Percentiles rank a stretch among this genome's conserved stretches.
phyloP scores from a whole-genome alignment of 1,140 invertebrate species.

The Monochamus saltuarius region DNA sequence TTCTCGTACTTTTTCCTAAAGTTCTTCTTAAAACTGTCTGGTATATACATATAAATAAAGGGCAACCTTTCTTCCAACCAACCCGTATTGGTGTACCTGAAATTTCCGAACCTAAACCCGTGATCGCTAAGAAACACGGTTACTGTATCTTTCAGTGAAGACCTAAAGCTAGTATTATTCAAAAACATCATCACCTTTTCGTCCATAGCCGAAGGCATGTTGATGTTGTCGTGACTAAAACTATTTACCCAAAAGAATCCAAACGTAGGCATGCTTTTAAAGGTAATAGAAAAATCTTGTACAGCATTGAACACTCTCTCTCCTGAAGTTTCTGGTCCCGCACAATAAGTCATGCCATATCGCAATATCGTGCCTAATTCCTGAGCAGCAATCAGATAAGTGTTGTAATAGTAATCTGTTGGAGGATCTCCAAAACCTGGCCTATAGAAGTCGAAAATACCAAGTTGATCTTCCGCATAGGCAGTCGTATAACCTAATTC shows the following conservation, averaged over 20 bases:
- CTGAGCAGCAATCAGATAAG: conserved; percentile 64
- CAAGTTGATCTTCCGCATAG: conserved; percentile 66
- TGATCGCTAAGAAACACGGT: conserved; percentile 81
- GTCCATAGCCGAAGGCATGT: conserved; percentile 61
- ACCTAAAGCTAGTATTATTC: neutral
- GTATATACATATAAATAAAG: conserved; percentile 71
- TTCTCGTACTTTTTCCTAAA: conserved; percentile 60
- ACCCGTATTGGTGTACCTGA: conserved; percentile 69
- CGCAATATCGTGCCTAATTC: conserved; percentile 50
- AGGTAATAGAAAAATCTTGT: conserved; percentile 60
- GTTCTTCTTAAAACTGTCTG: conserved; percentile 62
- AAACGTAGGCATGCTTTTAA: conserved; percentile 61
- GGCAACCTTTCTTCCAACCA: conserved; percentile 84
- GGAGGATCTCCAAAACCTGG: conserved; percentile 66
- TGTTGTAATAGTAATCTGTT: conserved; percentile 72
- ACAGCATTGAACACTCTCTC: conserved; percentile 59
- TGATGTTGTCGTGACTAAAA: conserved; percentile 67
- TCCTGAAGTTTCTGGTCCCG: conserved; percentile 56
- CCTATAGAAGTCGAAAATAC: conserved; percentile 66
- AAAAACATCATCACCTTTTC: conserved; percentile 55
- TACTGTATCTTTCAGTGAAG: conserved; percentile 47
- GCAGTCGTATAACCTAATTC: conserved; percentile 62
- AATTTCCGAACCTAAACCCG: conserved; percentile 75
- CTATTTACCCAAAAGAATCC: conserved; percentile 72
- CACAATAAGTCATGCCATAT: conserved; percentile 51